Base-by-base conservation (phyloP, 2,888 invertebrate species). In the Diarsia rubi region DNA sequence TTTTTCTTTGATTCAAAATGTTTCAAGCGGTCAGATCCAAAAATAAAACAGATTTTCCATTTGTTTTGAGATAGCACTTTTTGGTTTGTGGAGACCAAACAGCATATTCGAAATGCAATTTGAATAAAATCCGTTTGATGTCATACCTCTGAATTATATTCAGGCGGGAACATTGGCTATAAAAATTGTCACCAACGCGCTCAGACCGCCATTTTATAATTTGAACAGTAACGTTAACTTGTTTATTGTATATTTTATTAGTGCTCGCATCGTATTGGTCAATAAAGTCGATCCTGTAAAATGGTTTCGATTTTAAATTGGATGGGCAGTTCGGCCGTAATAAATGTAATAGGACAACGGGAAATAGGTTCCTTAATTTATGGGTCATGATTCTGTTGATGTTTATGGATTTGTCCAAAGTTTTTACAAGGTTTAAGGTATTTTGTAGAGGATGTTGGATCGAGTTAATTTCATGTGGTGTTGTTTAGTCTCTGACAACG, bases 201-300 rank as follows among this genome's bases (percentile, higher is more conserved):
- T 84, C 80, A 79, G 77, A 79, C 87, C 84, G 87, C 82, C 89
- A 89, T 88, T 90, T 91, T 88, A 92, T 92, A 92, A 93, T 93
- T 91, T 89, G 90, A 87, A 88, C 84, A 86, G 84, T 84, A 73
- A 78, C 78, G 79, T 85, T 85, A 86, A 88, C 88, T 89, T 91
- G 91, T 93, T 93, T 92, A 92, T 92, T 86, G 90, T 88, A 89
- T 88, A 91, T 93, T 94, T 92, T 93, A 93, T 93, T 93, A 90
- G 90, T 86, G 88, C 87, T 88, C 87, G 81, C 84, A 82, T 81
- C 84, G 88, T 89, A 90, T 90, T 88, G 89, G 83, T 86, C 91
- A 88, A 93, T 93, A 92, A 93, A 92, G 87, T 89, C 83, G 89
- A 87, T 89, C 80, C 87, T 86, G 86, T 93, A 90, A 84, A 92